Percentiles rank a stretch among this genome's conserved stretches.
phyloP scores from a whole-genome alignment of 1,140 invertebrate species.

The Lutraria rhynchaena region DNA sequence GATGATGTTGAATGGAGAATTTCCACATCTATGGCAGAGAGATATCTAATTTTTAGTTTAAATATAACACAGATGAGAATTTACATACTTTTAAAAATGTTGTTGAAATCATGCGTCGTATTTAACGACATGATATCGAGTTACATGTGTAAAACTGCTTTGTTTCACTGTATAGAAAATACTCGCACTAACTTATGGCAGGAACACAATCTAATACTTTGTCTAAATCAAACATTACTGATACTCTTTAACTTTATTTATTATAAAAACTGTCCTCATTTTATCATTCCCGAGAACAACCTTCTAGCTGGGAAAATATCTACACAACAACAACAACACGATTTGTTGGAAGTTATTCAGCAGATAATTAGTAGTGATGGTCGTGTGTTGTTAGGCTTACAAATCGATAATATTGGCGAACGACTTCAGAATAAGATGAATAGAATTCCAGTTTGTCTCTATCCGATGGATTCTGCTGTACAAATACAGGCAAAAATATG shows the following conservation, averaged over 20 bases:
- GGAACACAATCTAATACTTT: not conserved
- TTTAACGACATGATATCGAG: not conserved
- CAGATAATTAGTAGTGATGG: not conserved
- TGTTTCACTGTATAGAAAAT: slow-evolving; percentile 7
- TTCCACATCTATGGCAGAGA: slow-evolving; percentile 5
- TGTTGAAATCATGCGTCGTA: not conserved
- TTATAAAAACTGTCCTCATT: slow-evolving; percentile 1
- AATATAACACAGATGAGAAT: slow-evolving; percentile 9
- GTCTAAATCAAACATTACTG: not conserved
- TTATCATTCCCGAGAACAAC: slow-evolving; percentile 9
- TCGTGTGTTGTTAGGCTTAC: not conserved
- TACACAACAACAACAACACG: not conserved
- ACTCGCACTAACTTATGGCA: not conserved
- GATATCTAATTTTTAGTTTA: slow-evolving; percentile 11
- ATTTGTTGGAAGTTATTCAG: not conserved
- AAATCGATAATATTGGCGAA: slow-evolving; percentile 2
- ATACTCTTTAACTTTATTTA: not conserved
- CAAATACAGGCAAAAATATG: too few relatives aligned
- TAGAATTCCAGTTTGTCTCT: too few relatives aligned
- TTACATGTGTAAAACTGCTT: slow-evolving; percentile 25
- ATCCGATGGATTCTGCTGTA: too few relatives aligned
- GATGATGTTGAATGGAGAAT: slow-evolving; percentile 8
- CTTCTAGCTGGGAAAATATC: slow-evolving; percentile 1
- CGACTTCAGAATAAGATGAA: too few relatives aligned
- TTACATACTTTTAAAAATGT: slow-evolving; percentile 6